Evolutionary conservation across 2,797 vertebrate species (phyloP), one percentile per base, ranked within the genome.

Genomic region (Sphaeramia orbicularis): DNA sequence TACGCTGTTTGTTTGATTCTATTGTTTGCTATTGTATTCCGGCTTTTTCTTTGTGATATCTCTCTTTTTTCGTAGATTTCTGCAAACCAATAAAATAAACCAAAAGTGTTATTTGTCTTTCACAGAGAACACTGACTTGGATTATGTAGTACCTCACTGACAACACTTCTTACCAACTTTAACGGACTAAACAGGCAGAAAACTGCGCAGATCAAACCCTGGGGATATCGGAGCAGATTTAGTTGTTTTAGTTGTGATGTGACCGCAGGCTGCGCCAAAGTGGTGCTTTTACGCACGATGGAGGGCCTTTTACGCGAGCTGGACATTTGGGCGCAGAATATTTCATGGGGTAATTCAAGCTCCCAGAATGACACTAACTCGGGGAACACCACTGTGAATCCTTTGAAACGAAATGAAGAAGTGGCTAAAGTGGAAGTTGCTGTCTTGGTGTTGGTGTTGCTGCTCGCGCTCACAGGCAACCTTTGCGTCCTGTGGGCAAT

Each of bases 391-490:
- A 95, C 94, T 0, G 68, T 88, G 0, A 95, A 95, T 44, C 94
- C 95, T 0, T 61, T 96, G 27, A 96, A 93, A 75, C 94, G 98
- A 71, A 96, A 99, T 30, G 97, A 99, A 91, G 95, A 97, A 10
- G 94, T 99, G 86, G 98, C 98, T 59, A 98, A 96, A 79, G 95
- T 98, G 88, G 98, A 99, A 87, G 96, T 99, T 65, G 87, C 96
- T 0, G 96, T 99, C 24, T 93, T 99, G 52, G 93, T 94, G 52
- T 83, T 99, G 72, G 96, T 98, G 64, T 91, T 99, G 10, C 90
- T 98, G 73, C 93, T 99, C 1, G 97, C 97, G 2, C 91, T 99
- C 53, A 94, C 89, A 0, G 98, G 98, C 27, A 99, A 99, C 88
- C 79, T 95, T 66, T 98, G 97, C 51, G 98, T 99, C 61, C 92